Conservation (phyloP, 2,797 vertebrate genomes). For the Rhinella marina region DNA sequence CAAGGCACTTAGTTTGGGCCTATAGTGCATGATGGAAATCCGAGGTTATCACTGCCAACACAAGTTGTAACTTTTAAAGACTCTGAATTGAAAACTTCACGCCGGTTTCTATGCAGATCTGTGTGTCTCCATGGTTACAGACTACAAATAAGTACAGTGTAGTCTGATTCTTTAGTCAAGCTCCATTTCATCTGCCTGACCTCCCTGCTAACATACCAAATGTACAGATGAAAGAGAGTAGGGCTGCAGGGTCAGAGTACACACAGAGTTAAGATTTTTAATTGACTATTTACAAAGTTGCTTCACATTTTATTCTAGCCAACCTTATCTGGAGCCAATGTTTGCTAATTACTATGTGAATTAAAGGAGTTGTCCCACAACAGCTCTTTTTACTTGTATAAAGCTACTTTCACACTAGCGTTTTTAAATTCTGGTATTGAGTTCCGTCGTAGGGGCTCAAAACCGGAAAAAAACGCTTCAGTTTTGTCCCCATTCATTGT, state of each 20-base stretch:
- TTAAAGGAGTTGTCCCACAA: too few relatives aligned
- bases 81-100: too few relatives aligned
- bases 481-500: too few relatives aligned
- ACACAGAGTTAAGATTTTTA: not conserved
- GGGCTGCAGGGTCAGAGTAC: not conserved
- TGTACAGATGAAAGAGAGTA: not conserved
- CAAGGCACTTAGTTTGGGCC: conserved; percentile 33
- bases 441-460: too few relatives aligned
- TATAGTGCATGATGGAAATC: not conserved
- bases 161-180: not conserved
- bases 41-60: not conserved
- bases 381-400: too few relatives aligned
- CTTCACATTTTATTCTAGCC: not conserved
- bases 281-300: not conserved
- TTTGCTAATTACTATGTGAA: not conserved
- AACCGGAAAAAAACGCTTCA: too few relatives aligned
- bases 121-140: not conserved
- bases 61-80: too few relatives aligned
- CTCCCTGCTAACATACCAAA: not conserved
- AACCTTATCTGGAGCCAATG: not conserved
- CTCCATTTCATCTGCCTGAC: not conserved
- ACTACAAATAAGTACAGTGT: not conserved
- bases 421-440: too few relatives aligned
- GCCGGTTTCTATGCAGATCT: not conserved
- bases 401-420: too few relatives aligned